A percentile compares a stretch with the other conserved stretches of the same genome.
phyloP scores from a whole-genome alignment of 1,140 invertebrate genomes.

The Hylaeus volcanicus region DNA sequence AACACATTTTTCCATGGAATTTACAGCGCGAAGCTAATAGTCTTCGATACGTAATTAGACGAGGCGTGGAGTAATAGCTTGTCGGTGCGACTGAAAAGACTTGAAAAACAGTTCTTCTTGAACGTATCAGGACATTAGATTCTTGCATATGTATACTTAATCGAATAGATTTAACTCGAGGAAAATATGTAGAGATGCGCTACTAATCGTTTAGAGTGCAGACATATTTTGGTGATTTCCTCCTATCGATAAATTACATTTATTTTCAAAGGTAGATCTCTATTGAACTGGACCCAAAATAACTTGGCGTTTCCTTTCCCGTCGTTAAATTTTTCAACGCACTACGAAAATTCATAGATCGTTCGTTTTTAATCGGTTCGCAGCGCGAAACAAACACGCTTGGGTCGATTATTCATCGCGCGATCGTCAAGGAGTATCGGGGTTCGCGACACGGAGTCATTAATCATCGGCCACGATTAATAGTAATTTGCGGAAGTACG shows the following conservation, averaged over 20 bases:
- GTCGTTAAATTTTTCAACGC: not conserved
- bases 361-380: slow-evolving; percentile 36
- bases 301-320: not conserved
- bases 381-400: slow-evolving; percentile 4
- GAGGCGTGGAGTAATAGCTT: not conserved
- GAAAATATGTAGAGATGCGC: no score
- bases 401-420: slow-evolving; percentile 58
- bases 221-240: no score
- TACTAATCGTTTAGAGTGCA: no score
- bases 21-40: not conserved
- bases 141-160: no score
- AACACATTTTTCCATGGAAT: not conserved
- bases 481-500: slow-evolving; percentile 61
- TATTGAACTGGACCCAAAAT: no score
- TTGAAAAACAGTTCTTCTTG: no score
- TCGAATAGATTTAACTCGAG: no score
- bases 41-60: no score
- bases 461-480: slow-evolving; percentile 61
- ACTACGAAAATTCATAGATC: not conserved
- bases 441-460: slow-evolving; percentile 55
- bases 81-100: no score
- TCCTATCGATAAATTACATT: no score
- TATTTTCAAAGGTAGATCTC: no score
- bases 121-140: no score
- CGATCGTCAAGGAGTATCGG: slow-evolving; percentile 52